phyloP scores from a whole-genome alignment of 2,113 vertebrate species.

The Petaurus breviceps region DNA sequence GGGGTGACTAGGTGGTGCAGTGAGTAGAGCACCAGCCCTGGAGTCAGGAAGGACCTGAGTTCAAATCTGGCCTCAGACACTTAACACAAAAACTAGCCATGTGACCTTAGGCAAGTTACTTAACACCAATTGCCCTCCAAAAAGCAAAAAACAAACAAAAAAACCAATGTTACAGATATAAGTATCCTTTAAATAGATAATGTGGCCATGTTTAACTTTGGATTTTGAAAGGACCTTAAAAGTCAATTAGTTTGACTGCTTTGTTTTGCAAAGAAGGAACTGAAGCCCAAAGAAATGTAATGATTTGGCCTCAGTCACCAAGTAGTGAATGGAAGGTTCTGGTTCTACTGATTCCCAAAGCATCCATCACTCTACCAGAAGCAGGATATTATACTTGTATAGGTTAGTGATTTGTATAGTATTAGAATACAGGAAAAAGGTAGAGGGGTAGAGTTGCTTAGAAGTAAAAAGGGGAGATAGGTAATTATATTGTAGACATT shows the following conservation, averaged over 20 bases:
- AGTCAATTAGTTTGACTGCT: neutral
- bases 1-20: too few relatives aligned
- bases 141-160: too few relatives aligned
- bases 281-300: neutral
- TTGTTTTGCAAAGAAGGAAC: neutral
- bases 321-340: neutral
- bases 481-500: neutral
- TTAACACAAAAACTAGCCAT: too few relatives aligned
- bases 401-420: neutral
- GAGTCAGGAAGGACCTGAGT: too few relatives aligned
- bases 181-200: neutral
- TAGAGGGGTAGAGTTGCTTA: neutral
- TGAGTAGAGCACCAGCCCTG: too few relatives aligned
- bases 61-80: too few relatives aligned
- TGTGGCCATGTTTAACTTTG: neutral
- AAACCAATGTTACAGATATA: neutral
- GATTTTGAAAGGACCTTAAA: neutral
- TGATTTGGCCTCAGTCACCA: neutral
- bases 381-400: neutral
- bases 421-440: neutral
- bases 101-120: too few relatives aligned
- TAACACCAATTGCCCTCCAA: too few relatives aligned
- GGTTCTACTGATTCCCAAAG: neutral
- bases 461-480: neutral
- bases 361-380: neutral